Evolutionary conservation across 2,888 invertebrate genomes (phyloP).

Genomic region (Muschampia staudingeri): DNA sequence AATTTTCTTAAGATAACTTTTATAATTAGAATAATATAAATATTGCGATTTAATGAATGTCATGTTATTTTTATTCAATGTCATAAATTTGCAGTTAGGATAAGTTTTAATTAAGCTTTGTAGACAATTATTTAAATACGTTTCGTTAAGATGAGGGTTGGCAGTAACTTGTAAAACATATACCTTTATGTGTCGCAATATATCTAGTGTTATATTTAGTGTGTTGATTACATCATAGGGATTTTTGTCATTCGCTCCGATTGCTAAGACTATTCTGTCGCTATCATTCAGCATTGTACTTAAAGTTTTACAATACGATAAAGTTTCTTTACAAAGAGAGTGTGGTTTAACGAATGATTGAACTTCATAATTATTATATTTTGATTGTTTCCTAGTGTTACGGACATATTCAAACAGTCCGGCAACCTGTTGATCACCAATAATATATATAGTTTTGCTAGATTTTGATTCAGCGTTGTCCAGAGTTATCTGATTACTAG

Average conservation of each 20-base stretch:
- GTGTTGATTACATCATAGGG: slow-evolving; percentile 24
- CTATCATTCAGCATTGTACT: background rate
- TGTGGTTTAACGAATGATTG: too few relatives aligned
- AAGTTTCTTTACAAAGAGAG: background rate
- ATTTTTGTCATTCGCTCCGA: slow-evolving; percentile 37
- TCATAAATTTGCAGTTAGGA: slow-evolving; percentile 4
- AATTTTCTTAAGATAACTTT: background rate
- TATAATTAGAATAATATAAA: background rate
- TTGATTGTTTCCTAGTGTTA: slow-evolving; percentile 56
- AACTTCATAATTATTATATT: background rate
- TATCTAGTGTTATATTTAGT: background rate
- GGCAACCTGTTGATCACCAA: background rate
- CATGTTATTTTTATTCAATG: background rate
- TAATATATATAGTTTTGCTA: background rate
- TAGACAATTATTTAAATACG: background rate
- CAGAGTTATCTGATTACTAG: background rate
- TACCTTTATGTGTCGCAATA: background rate
- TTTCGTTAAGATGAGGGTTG: slow-evolving; percentile 16
- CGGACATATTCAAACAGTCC: background rate
- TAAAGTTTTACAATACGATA: background rate
- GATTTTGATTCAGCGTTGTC: background rate
- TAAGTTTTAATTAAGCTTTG: background rate
- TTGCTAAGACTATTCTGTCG: slow-evolving; percentile 13
- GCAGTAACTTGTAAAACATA: background rate
- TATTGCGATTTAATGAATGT: background rate